These are phyloP conservation scores for Euthynnus affinis DNA, from an alignment of 2,797 vertebrate species.

Conservation along the genomic window DNA sequence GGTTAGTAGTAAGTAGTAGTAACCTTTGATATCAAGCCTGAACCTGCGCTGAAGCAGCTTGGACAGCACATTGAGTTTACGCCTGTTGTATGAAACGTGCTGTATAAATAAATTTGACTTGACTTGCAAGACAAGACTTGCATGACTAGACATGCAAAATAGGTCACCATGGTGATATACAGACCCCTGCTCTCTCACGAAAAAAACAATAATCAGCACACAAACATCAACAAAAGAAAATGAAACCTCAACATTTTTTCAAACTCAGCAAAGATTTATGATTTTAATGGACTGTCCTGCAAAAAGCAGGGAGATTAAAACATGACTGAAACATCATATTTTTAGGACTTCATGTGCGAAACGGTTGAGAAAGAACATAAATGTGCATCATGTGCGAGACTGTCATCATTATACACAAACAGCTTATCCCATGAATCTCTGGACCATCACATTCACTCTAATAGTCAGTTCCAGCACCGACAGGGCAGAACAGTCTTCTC, in stretches of 20 bases:
- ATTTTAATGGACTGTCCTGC: not conserved
- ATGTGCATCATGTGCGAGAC: not conserved
- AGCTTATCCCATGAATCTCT: too few species aligned
- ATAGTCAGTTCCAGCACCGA: not conserved
- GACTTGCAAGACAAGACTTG: too few species aligned
- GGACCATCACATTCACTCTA: not conserved
- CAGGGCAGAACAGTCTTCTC: too few species aligned
- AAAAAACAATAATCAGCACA: not conserved
- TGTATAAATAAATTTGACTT: too few species aligned
- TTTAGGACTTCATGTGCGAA: not conserved
- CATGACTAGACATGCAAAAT: too few species aligned
- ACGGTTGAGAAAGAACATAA: not conserved
- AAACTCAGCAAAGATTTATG: too few species aligned
- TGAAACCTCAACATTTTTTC: too few species aligned
- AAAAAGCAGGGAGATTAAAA: not conserved
- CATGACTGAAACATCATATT: not conserved
- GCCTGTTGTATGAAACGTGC: too few species aligned
- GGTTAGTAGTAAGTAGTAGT: not conserved
- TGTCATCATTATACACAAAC: too few species aligned
- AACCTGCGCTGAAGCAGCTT: not conserved
- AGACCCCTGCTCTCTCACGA: not conserved
- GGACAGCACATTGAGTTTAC: too few species aligned
- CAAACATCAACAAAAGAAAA: not conserved
- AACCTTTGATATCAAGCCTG: not conserved
- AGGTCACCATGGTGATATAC: slow-evolving; percentile 7